These are phyloP conservation scores for Oreortyx pictus DNA, from an alignment of 2,797 vertebrate species.

Conservation along the genomic window DNA sequence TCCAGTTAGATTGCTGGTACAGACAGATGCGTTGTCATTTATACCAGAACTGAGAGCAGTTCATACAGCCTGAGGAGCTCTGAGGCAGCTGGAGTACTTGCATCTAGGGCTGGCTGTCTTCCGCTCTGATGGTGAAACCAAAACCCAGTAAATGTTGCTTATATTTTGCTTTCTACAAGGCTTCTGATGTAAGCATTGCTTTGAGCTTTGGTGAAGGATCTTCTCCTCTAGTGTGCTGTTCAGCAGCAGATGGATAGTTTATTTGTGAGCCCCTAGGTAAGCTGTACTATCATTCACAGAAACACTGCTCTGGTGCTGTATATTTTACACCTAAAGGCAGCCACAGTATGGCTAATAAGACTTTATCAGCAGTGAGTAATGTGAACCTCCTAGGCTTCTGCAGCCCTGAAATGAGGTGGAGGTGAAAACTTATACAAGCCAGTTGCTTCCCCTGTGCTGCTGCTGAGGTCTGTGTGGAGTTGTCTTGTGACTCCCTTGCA, in stretches of 20 bases:
- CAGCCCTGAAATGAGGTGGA: background rate
- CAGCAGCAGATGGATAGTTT: background rate
- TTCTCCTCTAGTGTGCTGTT: background rate
- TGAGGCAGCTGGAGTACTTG: conserved; percentile 47
- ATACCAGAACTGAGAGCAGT: conserved; percentile 23
- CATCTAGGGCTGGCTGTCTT: background rate
- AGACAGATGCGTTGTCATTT: background rate
- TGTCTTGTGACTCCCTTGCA: background rate
- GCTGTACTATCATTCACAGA: background rate
- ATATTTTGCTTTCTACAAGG: background rate
- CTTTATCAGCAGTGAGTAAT: background rate
- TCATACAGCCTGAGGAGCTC: background rate
- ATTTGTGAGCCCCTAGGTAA: background rate
- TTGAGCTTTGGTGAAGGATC: background rate
- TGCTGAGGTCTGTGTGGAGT: background rate
- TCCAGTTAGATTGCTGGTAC: background rate
- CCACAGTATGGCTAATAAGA: background rate
- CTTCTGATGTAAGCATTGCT: background rate
- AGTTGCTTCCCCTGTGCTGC: background rate
- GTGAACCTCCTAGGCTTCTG: background rate
- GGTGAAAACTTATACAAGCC: background rate
- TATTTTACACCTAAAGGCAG: background rate
- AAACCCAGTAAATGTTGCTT: background rate
- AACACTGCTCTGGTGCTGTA: background rate
- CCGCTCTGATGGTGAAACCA: background rate